phyloP scores from a whole-genome alignment of 2,888 invertebrate species.

The Unio delphinus region DNA sequence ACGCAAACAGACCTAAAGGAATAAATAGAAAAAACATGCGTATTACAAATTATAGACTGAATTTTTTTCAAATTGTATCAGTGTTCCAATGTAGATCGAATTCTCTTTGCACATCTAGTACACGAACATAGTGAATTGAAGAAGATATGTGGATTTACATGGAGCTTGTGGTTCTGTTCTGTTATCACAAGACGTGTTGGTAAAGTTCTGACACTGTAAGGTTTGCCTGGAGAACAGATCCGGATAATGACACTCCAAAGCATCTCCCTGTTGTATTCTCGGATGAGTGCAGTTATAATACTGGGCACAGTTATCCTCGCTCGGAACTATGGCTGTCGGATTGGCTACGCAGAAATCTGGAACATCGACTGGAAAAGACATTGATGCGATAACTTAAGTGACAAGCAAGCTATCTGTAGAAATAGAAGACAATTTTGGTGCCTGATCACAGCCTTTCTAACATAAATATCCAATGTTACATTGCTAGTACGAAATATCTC shows the following conservation, averaged over 20 bases:
- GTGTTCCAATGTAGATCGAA: too few relatives aligned
- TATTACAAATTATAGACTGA: too few relatives aligned
- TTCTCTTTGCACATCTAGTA: too few relatives aligned
- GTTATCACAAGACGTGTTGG: slow-evolving; percentile 15
- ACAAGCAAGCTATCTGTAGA: not conserved
- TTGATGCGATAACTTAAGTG: too few relatives aligned
- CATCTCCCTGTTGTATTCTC: slow-evolving; percentile 1
- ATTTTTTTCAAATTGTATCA: too few relatives aligned
- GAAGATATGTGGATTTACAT: slow-evolving; percentile 15
- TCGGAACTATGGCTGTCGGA: slow-evolving; percentile 8
- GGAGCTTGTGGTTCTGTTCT: slow-evolving; percentile 25
- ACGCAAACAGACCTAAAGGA: too few relatives aligned
- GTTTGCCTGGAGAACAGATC: slow-evolving; percentile 20
- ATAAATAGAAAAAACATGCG: too few relatives aligned
- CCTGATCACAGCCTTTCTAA: too few relatives aligned
- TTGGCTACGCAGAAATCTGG: slow-evolving; percentile 3
- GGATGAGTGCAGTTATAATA: slow-evolving; percentile 19
- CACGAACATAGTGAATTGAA: not conserved
- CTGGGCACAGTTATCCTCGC: slow-evolving; percentile 19
- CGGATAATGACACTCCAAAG: slow-evolving; percentile 22
- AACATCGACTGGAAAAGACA: slow-evolving; percentile 1
- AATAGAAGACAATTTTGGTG: too few relatives aligned
- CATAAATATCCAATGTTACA: too few relatives aligned
- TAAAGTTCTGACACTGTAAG: slow-evolving; percentile 15
- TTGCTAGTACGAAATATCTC: too few relatives aligned